Evolutionary conservation across 1,140 invertebrate genomes (phyloP).

Genomic region (Brachionus plicatilis): DNA sequence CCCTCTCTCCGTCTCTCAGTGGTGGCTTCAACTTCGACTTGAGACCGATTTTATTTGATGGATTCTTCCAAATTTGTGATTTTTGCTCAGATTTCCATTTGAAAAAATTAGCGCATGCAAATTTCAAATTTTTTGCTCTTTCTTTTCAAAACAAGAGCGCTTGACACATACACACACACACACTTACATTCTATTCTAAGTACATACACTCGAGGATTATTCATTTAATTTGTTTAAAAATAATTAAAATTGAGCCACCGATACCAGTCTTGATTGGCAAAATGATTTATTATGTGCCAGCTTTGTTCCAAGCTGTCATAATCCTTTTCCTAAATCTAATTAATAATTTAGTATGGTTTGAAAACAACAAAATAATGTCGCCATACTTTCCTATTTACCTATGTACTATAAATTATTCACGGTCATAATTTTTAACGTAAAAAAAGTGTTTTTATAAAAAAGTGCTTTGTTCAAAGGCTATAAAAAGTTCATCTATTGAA

Average conservation of each 20-base stretch:
- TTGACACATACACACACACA: background rate
- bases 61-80: background rate
- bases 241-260: background rate
- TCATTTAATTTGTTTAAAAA: background rate
- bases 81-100: background rate
- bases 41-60: background rate
- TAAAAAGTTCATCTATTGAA: background rate
- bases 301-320: background rate
- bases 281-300: background rate
- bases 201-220: background rate
- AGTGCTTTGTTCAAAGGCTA: background rate
- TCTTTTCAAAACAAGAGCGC: background rate
- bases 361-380: background rate
- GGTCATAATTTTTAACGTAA: slow-evolving; percentile 8
- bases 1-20: background rate
- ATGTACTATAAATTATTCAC: background rate
- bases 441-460: background rate
- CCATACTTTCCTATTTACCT: background rate
- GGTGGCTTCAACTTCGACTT: background rate
- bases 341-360: background rate
- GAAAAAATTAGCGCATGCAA: slow-evolving; percentile 11
- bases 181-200: background rate
- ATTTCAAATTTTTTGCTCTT: background rate
- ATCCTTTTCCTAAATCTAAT: background rate
- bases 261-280: background rate